These are phyloP conservation scores for Lycaon pictus DNA, from an alignment of 2,113 vertebrate species.

Conservation along the genomic window DNA sequence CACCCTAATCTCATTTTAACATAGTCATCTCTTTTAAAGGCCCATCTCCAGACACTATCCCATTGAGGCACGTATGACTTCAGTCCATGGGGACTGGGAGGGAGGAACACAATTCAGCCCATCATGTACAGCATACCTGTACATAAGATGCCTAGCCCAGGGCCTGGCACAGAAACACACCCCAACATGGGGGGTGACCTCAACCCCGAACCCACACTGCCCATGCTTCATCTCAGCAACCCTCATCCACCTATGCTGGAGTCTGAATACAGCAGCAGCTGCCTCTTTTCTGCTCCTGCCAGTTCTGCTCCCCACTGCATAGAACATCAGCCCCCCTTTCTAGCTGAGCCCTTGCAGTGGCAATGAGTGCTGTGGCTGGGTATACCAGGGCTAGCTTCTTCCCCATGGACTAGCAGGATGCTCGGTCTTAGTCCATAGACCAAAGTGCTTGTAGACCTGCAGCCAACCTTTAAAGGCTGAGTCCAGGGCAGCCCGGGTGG, in stretches of 20 bases:
- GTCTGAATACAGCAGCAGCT: not conserved
- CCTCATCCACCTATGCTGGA: accelerated
- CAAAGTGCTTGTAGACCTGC: not conserved
- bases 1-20: not conserved
- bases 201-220: not conserved
- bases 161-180: not conserved
- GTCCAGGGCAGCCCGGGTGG: too few species aligned
- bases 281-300: not conserved
- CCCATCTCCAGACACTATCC: not conserved
- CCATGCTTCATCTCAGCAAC: not conserved
- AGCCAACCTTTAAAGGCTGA: not conserved
- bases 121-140: not conserved
- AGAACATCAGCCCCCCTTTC: not conserved
- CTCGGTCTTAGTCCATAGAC: not conserved
- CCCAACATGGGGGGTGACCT: not conserved
- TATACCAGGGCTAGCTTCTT: not conserved
- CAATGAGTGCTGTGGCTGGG: not conserved
- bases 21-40: not conserved
- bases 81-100: not conserved
- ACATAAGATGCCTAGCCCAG: not conserved
- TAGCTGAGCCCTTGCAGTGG: not conserved
- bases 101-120: not conserved
- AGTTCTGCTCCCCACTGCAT: not conserved
- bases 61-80: not conserved
- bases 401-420: not conserved